phyloP scores from a whole-genome alignment of 2,888 invertebrate genomes.

The Melanargia galathea region DNA sequence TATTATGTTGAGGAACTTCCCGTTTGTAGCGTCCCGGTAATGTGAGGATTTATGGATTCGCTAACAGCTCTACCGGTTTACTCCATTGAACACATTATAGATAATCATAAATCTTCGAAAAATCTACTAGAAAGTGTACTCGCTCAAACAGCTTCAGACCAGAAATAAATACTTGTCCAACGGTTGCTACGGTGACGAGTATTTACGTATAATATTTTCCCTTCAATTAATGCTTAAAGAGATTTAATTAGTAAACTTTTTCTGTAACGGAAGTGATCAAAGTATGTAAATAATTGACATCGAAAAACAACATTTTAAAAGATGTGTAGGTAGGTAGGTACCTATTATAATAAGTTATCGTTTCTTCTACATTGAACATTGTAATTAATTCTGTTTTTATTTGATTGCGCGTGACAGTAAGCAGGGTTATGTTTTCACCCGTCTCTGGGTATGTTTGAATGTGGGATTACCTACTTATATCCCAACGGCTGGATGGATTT shows the following conservation, averaged over 20 bases:
- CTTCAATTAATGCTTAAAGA: not conserved
- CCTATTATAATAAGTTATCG: too few relatives aligned
- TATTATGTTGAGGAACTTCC: slow-evolving; percentile 36
- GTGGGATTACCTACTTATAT: too few relatives aligned
- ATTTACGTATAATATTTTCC: not conserved
- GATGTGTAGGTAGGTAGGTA: too few relatives aligned
- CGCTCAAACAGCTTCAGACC: not conserved
- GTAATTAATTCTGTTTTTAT: too few relatives aligned
- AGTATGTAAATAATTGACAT: too few relatives aligned
- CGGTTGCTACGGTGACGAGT: too few relatives aligned
- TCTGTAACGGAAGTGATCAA: not conserved
- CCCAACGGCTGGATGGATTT: too few relatives aligned
- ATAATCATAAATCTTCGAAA: slow-evolving; percentile 29
- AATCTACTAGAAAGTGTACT: slow-evolving; percentile 6
- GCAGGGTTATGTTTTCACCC: too few relatives aligned
- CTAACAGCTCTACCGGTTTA: slow-evolving; percentile 30
- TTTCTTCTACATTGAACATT: too few relatives aligned
- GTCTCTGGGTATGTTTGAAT: too few relatives aligned
- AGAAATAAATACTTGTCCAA: not conserved
- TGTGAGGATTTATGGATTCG: slow-evolving; percentile 34
- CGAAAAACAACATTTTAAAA: too few relatives aligned
- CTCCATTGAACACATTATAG: slow-evolving; percentile 24
- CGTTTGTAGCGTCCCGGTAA: slow-evolving; percentile 33
- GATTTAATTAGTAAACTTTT: not conserved
- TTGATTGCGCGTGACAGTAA: too few relatives aligned